Evolutionary conservation across 2,113 vertebrate species (phyloP).

Genomic region (Platysternon megacephalum): DNA sequence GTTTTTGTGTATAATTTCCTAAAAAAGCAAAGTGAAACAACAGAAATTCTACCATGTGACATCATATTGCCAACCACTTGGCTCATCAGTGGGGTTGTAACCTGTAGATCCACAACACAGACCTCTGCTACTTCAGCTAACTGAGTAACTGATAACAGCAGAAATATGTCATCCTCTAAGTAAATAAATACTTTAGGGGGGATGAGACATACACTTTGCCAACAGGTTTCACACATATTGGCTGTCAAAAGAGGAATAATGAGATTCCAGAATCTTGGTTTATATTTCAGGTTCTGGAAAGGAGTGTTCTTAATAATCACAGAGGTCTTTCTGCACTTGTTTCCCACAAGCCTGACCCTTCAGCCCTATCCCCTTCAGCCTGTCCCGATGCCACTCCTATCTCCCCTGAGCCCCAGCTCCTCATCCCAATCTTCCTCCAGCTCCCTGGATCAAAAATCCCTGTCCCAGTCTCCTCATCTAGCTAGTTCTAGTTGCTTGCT

Average conservation of each 20-base stretch:
- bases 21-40: neutral
- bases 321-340: neutral
- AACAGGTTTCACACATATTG: neutral
- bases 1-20: neutral
- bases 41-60: neutral
- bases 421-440: neutral
- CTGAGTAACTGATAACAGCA: fast-evolving
- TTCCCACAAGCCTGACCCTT: neutral
- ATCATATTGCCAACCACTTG: neutral
- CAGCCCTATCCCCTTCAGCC: neutral
- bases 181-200: fast-evolving
- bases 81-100: neutral
- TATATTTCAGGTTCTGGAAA: neutral
- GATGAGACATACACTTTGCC: neutral
- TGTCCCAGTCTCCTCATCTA: neutral
- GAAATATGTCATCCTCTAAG: neutral
- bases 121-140: neutral
- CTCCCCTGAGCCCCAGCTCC: fast-evolving
- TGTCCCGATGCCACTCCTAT: neutral
- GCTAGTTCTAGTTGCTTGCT: neutral
- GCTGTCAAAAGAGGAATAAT: neutral
- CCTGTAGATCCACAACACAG: neutral
- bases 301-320: neutral
- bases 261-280: neutral
- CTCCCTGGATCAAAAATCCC: neutral